A percentile compares a stretch with the other conserved stretches of the same genome.
These are phyloP conservation scores for Diprion similis DNA, from an alignment of 1,140 invertebrate species.

Conservation along the genomic window DNA sequence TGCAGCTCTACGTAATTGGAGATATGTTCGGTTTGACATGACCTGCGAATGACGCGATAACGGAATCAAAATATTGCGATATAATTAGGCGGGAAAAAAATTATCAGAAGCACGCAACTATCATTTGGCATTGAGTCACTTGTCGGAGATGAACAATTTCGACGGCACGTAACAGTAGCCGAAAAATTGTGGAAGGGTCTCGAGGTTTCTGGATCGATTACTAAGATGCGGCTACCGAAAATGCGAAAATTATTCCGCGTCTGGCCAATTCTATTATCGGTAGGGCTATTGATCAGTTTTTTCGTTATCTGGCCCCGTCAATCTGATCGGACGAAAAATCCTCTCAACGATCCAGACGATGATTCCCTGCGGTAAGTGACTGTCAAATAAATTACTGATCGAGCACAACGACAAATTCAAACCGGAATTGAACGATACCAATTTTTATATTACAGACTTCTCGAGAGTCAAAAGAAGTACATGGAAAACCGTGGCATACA, in stretches of 20 bases:
- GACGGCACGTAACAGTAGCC: background rate
- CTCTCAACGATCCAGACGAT: slow-evolving; percentile 37
- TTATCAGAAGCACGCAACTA: background rate
- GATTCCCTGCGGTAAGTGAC: slow-evolving; percentile 41
- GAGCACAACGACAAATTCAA: background rate
- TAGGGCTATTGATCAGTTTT: slow-evolving; percentile 33
- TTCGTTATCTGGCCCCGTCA: slow-evolving; percentile 45
- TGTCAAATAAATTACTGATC: slow-evolving; percentile 15
- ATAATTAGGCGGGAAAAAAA: background rate
- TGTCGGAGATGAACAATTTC: background rate
- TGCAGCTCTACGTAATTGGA: background rate
- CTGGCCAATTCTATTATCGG: slow-evolving; percentile 33
- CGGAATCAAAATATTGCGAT: background rate
- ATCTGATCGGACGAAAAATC: slow-evolving; percentile 22
- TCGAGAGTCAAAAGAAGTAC: slow-evolving; percentile 69
- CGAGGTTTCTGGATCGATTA: background rate
- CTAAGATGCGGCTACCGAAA: background rate
- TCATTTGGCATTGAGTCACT: background rate
- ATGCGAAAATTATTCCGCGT: slow-evolving; percentile 24
- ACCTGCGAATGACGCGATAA: background rate
- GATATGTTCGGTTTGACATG: background rate
- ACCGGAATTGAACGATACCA: background rate
- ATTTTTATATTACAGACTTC: slow-evolving; percentile 49
- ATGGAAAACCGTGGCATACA: slow-evolving; percentile 76
- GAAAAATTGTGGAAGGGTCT: background rate